Base-by-base conservation (phyloP, 2,797 vertebrate genomes). In the Eulemur rubriventer region DNA sequence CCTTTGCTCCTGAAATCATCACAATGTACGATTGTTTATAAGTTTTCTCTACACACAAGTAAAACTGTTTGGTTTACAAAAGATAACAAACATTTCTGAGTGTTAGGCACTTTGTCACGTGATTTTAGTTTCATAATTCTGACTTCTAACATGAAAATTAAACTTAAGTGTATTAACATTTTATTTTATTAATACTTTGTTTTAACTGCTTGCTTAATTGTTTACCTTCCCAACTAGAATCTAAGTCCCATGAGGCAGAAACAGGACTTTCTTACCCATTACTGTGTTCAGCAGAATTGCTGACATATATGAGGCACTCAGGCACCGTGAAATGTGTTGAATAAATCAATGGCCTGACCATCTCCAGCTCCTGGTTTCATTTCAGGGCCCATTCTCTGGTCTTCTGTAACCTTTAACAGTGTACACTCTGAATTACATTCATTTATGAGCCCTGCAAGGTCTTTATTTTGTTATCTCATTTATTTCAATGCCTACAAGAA, bases 391-490 rank as follows among this genome's bases (percentile, higher is more conserved):
- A 4, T 20, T 7, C 22, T 70, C n/a, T 30, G 24, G 10, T 22
- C 30, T 43, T 59, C 4, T 33, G 17, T 59, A 24, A 41, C 10
- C 2, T 24, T 50, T 11, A 35, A 11, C 16, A 6, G 9, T 20
- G 35, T 1, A 9, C 1, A 11, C 6, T 17, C 20, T 30, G 10
- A 12, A 43, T 30, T 20, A 2, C 0, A 13, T n/a, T 46, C 18
- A 30, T 24, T 63, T 63, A 26, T 43, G 61, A 67, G 18, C 13
- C 46, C 26, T 22, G 6, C 5, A 22, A 26, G 33, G 26, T 16
- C 65, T 85, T 69, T 30, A 11, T 35, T 59, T 63, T 65, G 14
- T n/a, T 30, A 18, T 8, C 2, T 33, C 18, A 6, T 14, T 7
- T 48, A 65, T 65, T 67, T 12, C 10, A 30, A 35, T 30, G 57